Evolutionary conservation across 1,140 invertebrate genomes (phyloP).

Genomic region (Leptinotarsa lineolata): DNA sequence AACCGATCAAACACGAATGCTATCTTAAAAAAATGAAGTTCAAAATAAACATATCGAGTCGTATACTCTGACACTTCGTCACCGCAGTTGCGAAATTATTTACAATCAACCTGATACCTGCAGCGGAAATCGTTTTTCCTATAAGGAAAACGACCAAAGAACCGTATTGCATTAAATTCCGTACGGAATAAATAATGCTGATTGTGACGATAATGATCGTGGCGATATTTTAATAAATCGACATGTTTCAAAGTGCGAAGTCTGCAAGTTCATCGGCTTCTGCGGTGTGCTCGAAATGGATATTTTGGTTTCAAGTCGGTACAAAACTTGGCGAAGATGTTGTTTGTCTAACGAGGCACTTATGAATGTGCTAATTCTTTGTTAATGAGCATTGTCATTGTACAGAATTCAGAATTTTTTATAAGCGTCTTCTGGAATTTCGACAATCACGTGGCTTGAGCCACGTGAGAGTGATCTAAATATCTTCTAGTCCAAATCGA

Average conservation of each 20-base stretch:
- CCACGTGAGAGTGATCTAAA: too few relatives aligned
- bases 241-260: constrained; percentile 14
- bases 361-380: not conserved
- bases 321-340: not conserved
- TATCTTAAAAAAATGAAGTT: not conserved
- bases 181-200: constrained; percentile 4
- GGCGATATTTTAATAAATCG: constrained; percentile 18
- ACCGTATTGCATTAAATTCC: constrained; percentile 5
- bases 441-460: too few relatives aligned
- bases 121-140: not conserved
- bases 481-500: too few relatives aligned
- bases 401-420: too few relatives aligned
- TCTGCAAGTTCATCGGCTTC: constrained; percentile 8
- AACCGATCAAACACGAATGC: constrained; percentile 1
- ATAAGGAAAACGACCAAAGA: not conserved
- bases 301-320: not conserved
- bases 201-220: constrained; percentile 10
- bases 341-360: not conserved
- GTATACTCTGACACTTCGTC: not conserved
- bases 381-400: too few relatives aligned
- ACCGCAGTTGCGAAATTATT: constrained; percentile 13
- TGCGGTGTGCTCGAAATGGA: not conserved
- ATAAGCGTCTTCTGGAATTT: too few relatives aligned
- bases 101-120: constrained; percentile 22
- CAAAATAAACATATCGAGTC: not conserved